Base-by-base conservation (phyloP, 2,888 invertebrate species). In the Cloeon dipterum region DNA sequence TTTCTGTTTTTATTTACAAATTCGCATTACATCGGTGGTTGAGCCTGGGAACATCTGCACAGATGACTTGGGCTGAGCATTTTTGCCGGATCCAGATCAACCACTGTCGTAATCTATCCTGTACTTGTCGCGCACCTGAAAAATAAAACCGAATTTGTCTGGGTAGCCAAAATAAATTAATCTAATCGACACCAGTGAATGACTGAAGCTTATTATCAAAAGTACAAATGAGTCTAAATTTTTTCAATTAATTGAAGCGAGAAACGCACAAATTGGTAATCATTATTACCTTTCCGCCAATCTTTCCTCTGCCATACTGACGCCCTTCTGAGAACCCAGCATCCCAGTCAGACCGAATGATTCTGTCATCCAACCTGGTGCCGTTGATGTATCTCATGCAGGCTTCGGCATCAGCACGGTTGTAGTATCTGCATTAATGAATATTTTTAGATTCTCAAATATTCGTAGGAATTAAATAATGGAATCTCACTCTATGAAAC, bases 271-370 rank as follows among this genome's bases (percentile, higher is more conserved):
- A 5, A 34, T 33, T 3, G 26, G 36, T 19, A 10, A 33, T 14
- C 16, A 10, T 4, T 43, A 44, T 47, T 55, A 86, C 94, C 71
- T 96, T 96, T 50, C 98, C 98, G 38, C 98, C 98, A 48, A 85
- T 85, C 61, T 91, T 93, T 37, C 98, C 98, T 46, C 98, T 67
- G 20, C 98, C 98, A 61, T 85, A 98, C 55, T 98, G 98, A 46
- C 98, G 65, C 3, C 98, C 98, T 62, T 99, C 98, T 42, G 85
- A 70, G 57, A 98, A 99, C 2, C 98, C 98, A 21, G 94, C 94
- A 60, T 98, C 98, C 94, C 94, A 98, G 58, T 99, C 98, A 39
- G 91, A 88, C 49, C 98, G 68, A 33, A 99, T 85, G 42, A 94
- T 81, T 51, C 98, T 69, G 53, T 98, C 98, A 58, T 98, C 98